phyloP scores from a whole-genome alignment of 2,113 vertebrate species.

The Balaeniceps rex region DNA sequence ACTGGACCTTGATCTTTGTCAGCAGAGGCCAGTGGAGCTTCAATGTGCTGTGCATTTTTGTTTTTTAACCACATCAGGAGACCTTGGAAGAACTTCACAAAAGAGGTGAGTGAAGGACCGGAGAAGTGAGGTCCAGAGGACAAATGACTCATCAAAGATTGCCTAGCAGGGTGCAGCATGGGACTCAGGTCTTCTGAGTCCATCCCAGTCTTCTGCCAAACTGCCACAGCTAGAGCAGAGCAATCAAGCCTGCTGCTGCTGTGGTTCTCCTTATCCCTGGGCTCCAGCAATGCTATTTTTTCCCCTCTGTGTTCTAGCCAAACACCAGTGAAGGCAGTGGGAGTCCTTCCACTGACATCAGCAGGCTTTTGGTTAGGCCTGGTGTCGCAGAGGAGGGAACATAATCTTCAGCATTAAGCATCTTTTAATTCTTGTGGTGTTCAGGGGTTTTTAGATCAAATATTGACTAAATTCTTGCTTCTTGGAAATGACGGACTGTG shows the following conservation, averaged over 20 bases:
- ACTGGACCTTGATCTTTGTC: neutral
- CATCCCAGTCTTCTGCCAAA: rapidly evolving
- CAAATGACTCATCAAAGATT: neutral
- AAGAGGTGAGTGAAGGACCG: neutral
- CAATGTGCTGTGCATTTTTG: neutral
- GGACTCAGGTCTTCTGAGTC: neutral
- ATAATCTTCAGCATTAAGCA: no score
- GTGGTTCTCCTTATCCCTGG: rapidly evolving
- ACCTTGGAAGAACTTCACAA: neutral
- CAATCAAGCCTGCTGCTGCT: neutral
- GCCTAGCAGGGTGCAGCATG: neutral
- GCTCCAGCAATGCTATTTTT: neutral
- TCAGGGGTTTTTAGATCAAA: neutral
- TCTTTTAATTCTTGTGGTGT: neutral
- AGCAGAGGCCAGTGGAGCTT: neutral
- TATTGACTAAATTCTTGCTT: neutral
- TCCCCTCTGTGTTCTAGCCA: neutral
- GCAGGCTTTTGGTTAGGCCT: neutral
- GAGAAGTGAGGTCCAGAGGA: neutral
- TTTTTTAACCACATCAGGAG: neutral
- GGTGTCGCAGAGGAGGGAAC: neutral
- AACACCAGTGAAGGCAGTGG: neutral
- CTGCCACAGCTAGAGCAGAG: neutral
- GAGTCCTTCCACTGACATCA: neutral
- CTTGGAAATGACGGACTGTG: rapidly evolving